Evolutionary conservation across 2,888 invertebrate genomes (phyloP).

Genomic region (Prenolepis imparis): DNA sequence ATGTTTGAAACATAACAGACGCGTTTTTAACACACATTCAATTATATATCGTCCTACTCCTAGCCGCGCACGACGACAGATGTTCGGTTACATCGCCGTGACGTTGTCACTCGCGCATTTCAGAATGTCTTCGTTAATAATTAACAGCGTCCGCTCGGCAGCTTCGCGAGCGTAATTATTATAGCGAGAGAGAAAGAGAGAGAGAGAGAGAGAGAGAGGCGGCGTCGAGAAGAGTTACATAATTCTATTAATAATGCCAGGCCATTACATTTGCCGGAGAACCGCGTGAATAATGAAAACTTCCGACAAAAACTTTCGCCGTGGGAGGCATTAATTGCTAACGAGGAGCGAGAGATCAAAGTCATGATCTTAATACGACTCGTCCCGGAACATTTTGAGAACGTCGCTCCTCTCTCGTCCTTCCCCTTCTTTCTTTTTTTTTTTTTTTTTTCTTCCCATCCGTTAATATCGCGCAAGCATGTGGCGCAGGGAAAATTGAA

Average conservation of each 20-base stretch:
- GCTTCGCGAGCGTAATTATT: constrained; percentile 48
- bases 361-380: constrained; percentile 47
- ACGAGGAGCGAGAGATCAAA: constrained; percentile 51
- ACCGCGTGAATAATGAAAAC: constrained; percentile 49
- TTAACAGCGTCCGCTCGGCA: constrained; percentile 48
- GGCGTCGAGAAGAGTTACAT: constrained; percentile 48
- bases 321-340: constrained; percentile 51
- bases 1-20: constrained; percentile 38
- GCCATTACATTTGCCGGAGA: constrained; percentile 46
- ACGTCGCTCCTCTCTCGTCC: neutral
- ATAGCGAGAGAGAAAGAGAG: neutral
- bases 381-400: constrained; percentile 41
- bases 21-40: constrained; percentile 49
- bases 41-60: constrained; percentile 25
- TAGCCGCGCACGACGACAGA: constrained; percentile 35
- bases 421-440: no score
- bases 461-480: constrained; percentile 60
- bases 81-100: constrained; percentile 46
- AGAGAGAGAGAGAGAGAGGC: neutral
- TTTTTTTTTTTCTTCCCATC: constrained; percentile 19
- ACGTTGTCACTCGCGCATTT: constrained; percentile 47
- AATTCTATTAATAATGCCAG: constrained; percentile 53
- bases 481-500: constrained; percentile 62
- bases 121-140: constrained; percentile 51
- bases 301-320: constrained; percentile 49